Base-by-base conservation (phyloP, 2,888 invertebrate genomes). In the Chaetogeoica ovagalla region DNA sequence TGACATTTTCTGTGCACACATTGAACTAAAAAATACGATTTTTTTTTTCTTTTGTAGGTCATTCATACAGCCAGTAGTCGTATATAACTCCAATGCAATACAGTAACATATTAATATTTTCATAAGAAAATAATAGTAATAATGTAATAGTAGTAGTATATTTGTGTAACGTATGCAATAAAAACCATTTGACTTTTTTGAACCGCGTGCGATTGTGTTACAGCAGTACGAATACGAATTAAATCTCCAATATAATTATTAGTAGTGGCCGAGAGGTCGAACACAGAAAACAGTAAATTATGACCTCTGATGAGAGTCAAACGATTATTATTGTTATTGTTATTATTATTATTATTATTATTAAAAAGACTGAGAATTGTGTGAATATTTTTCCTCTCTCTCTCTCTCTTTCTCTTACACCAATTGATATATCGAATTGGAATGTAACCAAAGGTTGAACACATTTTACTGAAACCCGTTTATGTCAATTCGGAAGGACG, bases 301-400 rank as follows among this genome's bases (percentile, higher is more conserved):
- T 65, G 63, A 79, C 55, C 71, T 79, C 52, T 15, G 2, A 59
- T 48, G 13, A 15, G 63, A 62, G 70, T 71, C 79, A 79, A 79
- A 71, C 37, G 43, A 63, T 79, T 57, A 39, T 48, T 48, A 48
- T 48, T n/a, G n/a, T n/a, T n/a, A n/a, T n/a, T n/a, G n/a, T n/a
- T n/a, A n/a, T n/a, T n/a, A n/a, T n/a, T n/a, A n/a, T n/a, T n/a
- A n/a, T n/a, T n/a, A n/a, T n/a, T 43, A 43, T 43, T 43, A 43
- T 43, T 43, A 43, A 71, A 69, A 77, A 23, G 19, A 71, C 57
- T 13, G 15, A 79, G 57, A 55, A 71, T 43, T 2, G 11, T 57
- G 66, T 30, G 48, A 76, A 59, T 23, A 23, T 37, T 63, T 57
- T 43, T 57, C 13, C n/a, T 57, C 23, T 59, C n/a, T 43, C 19